Conservation (phyloP, 2,113 vertebrate species). For the Brienomyrus longianalis region DNA sequence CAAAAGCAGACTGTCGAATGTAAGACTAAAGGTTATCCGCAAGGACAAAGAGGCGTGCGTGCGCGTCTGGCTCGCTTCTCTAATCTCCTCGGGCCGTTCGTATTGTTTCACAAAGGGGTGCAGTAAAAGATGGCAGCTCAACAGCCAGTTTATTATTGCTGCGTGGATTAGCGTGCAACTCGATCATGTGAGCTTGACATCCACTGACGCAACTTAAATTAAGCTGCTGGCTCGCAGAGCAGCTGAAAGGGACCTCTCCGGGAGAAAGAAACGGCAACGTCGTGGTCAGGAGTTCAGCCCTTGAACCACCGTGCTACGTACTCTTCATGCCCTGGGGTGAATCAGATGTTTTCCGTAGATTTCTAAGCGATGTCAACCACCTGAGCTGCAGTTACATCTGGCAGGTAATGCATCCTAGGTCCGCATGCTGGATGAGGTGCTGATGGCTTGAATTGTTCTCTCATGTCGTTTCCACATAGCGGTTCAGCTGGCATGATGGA, state of each 20-base stretch:
- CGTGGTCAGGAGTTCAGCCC: neutral
- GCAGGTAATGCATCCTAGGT: neutral
- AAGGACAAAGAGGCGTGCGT: neutral
- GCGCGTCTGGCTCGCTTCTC: neutral
- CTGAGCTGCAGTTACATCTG: neutral
- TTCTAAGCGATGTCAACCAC: neutral
- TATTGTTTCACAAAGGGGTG: constrained; percentile 4
- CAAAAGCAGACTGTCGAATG: neutral
- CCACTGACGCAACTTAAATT: neutral
- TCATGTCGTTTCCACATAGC: neutral
- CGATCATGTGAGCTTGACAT: constrained; percentile 4
- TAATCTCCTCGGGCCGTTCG: neutral
- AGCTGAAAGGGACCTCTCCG: neutral
- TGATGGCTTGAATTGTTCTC: neutral
- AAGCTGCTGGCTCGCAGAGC: neutral
- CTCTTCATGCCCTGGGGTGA: neutral
- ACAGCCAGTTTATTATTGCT: neutral
- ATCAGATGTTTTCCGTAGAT: neutral
- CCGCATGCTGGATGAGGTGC: neutral
- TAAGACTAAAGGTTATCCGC: neutral
- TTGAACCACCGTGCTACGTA: neutral
- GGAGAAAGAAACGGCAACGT: neutral
- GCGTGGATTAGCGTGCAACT: neutral
- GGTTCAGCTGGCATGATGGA: neutral
- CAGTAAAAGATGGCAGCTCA: neutral